phyloP scores from a whole-genome alignment of 2,888 invertebrate species.

The Watsonalla binaria region DNA sequence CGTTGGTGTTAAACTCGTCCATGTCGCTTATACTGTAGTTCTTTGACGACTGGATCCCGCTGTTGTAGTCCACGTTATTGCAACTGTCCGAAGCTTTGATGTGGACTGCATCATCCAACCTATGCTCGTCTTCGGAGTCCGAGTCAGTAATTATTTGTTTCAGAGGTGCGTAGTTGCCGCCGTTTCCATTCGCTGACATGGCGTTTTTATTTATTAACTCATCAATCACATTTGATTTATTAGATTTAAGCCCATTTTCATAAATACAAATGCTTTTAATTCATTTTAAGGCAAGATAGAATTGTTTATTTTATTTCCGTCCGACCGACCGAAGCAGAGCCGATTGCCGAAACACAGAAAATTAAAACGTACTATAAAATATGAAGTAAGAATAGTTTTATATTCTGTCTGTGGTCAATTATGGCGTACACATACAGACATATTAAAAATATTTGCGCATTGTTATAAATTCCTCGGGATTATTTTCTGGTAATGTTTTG shows the following conservation, averaged over 20 bases:
- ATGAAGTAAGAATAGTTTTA: not conserved
- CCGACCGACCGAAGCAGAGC: not conserved
- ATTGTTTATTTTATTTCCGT: not conserved
- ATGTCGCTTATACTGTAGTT: conserved; percentile 69
- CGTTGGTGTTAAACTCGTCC: conserved; percentile 69
- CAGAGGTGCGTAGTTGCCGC: conserved; percentile 83
- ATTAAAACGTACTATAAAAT: not conserved
- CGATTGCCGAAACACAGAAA: not conserved
- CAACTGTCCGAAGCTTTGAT: conserved; percentile 56
- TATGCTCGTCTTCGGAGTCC: conserved; percentile 85
- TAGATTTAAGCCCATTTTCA: not conserved
- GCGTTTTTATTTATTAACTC: conserved; percentile 17
- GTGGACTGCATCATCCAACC: conserved; percentile 52
- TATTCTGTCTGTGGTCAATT: no score
- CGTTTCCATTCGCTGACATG: conserved; percentile 70
- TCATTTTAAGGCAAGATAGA: no score
- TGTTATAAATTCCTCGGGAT: no score
- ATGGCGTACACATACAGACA: no score
- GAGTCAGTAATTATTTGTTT: conserved; percentile 88
- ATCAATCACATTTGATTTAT: no score
- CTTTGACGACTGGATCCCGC: conserved; percentile 63
- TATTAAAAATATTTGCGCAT: no score
- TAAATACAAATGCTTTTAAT: no score
- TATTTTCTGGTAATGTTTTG: no score
- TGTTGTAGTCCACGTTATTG: conserved; percentile 67